Conservation (phyloP, 2,113 vertebrate species). For the Nicator chloris region DNA sequence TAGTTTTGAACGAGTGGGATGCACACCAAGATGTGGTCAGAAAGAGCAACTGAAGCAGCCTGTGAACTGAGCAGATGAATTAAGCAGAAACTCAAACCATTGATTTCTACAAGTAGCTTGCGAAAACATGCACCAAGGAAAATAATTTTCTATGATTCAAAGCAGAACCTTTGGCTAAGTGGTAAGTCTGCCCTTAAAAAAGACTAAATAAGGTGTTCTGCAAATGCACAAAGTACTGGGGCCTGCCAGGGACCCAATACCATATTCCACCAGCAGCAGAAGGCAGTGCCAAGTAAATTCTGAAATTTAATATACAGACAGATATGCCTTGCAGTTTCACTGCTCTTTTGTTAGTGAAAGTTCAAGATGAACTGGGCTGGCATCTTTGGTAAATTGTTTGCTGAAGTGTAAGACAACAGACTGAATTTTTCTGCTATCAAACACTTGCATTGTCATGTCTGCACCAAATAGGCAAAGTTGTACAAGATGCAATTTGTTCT, state of each 20-base stretch:
- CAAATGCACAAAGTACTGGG: not conserved
- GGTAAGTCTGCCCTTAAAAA: not conserved
- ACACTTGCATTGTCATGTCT: not conserved
- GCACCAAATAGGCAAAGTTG: not conserved
- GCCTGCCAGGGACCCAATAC: not conserved
- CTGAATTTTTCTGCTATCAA: not conserved
- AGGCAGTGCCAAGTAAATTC: not conserved
- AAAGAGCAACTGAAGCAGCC: not conserved
- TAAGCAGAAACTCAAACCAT: slow-evolving; percentile 8
- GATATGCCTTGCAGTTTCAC: not conserved
- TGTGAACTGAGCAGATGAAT: slow-evolving; percentile 9
- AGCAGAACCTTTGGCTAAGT: not conserved
- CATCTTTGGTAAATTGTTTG: not conserved
- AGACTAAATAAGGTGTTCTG: not conserved
- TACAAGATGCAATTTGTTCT: not conserved
- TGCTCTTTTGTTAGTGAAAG: not conserved
- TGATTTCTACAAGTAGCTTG: slow-evolving; percentile 37
- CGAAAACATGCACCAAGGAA: slow-evolving; percentile 35
- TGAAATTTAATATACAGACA: not conserved
- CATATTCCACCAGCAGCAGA: not conserved
- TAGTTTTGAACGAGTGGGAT: slow-evolving; percentile 28
- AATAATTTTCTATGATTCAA: not conserved
- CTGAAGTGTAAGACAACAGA: not conserved
- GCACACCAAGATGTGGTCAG: slow-evolving; percentile 28
- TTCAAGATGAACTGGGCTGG: not conserved